Evolutionary conservation across 1,140 invertebrate species (phyloP), one percentile per base, ranked within the genome.

Genomic region (Hyposmocoma kahamanoa): DNA sequence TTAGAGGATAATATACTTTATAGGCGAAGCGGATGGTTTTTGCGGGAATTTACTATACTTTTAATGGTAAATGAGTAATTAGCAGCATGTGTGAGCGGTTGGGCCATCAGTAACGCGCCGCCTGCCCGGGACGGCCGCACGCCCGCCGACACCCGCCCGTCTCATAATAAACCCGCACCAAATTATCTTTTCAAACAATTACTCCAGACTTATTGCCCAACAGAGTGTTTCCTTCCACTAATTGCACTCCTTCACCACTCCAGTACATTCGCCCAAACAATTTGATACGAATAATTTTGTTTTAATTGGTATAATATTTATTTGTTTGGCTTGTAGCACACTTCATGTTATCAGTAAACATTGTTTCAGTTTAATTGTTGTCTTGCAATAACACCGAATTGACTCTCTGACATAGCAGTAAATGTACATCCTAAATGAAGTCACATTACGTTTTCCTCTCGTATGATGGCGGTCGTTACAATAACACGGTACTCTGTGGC

Each of bases 181-280:
- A 74, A 81, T 78, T 81, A 81, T 81, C 68, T 76, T 74, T 72
- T 69, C 66, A 65, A 74, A 78, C 74, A 76, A 78, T 75, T 75
- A 69, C 48, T 47, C 48, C 36, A 61, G 63, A 70, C 60, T 67
- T 69, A 70, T 64, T 67, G 60, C 64, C 53, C 57, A 62, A 61
- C 61, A 62, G 63, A 64, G 61, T 56, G 55, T 47, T 58, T 53
- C 50, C 45, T 46, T 46, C 28, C 32, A 17, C n/a, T n/a, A n/a
- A n/a, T n/a, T n/a, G n/a, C n/a, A n/a, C n/a, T n/a, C n/a, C n/a
- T n/a, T n/a, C n/a, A n/a, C n/a, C n/a, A n/a, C n/a, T n/a, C n/a
- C n/a, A n/a, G n/a, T n/a, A n/a, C n/a, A n/a, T n/a, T n/a, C n/a
- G n/a, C n/a, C n/a, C n/a, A n/a, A n/a, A n/a, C n/a, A n/a, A n/a